Conservation (phyloP, 1,140 invertebrate genomes). For the Meteorus sp. region DNA sequence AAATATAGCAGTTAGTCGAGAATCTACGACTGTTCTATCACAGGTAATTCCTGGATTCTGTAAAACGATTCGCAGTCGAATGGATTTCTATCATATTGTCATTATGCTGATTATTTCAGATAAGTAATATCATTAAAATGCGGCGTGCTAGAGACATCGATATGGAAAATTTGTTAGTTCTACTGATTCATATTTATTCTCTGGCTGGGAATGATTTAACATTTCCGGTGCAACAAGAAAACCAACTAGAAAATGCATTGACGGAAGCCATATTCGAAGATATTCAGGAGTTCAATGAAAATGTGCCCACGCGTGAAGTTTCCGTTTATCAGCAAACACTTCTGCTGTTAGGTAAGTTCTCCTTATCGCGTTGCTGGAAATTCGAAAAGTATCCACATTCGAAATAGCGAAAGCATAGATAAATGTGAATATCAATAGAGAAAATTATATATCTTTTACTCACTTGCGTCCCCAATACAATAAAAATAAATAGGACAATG, state of each 20-base stretch:
- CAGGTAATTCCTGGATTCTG: constrained; percentile 53
- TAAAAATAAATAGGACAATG: too few relatives aligned
- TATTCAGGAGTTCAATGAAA: constrained; percentile 48
- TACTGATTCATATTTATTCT: constrained; percentile 67
- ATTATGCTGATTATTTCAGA: constrained; percentile 46
- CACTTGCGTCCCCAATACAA: too few relatives aligned
- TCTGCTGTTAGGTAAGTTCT: constrained; percentile 43
- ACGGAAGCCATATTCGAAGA: constrained; percentile 66
- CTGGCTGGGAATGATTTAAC: constrained; percentile 63
- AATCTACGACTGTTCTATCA: constrained; percentile 63
- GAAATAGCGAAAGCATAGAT: not conserved
- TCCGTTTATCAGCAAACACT: constrained; percentile 50
- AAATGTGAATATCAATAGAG: not conserved
- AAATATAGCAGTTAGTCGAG: constrained; percentile 63
- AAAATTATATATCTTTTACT: too few relatives aligned
- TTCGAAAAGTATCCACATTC: not conserved
- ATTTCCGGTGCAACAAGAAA: constrained; percentile 61
- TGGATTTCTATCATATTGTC: constrained; percentile 4
- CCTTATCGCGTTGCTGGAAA: constrained; percentile 10
- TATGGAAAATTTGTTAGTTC: constrained; percentile 64
- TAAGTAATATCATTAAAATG: constrained; percentile 63
- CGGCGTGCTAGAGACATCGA: constrained; percentile 60
- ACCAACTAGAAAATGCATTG: constrained; percentile 59
- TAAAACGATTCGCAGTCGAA: not conserved
- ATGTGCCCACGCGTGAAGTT: constrained; percentile 34